phyloP scores from a whole-genome alignment of 2,888 invertebrate genomes.

The Drosophila differens region DNA sequence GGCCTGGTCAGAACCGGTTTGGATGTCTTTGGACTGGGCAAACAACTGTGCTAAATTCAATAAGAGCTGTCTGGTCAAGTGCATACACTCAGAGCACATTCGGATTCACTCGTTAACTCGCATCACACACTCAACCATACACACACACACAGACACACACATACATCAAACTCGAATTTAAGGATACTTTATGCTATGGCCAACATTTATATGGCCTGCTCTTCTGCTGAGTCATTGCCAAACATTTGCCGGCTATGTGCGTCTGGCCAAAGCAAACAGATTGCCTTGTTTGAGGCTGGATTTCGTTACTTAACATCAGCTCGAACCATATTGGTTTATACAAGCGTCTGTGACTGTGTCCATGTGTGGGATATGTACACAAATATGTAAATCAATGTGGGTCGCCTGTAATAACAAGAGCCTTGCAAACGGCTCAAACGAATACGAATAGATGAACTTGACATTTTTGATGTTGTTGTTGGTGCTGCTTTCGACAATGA shows the following conservation, averaged over 20 bases:
- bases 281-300: constrained; percentile 31
- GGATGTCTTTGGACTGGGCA: constrained; percentile 26
- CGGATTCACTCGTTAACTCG: constrained; percentile 12
- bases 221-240: constrained; percentile 64
- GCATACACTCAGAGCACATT: constrained; percentile 24
- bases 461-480: constrained; percentile 14
- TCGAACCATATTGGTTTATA: constrained; percentile 12
- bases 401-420: constrained; percentile 54
- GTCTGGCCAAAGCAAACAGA: constrained; percentile 68
- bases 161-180: constrained; percentile 65
- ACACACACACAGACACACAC: neutral
- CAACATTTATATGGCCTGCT: constrained; percentile 15
- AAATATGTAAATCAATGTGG: constrained; percentile 75
- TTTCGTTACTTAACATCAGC: constrained; percentile 37
- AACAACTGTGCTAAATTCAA: constrained; percentile 48
- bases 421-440: constrained; percentile 32
- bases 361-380: constrained; percentile 44
- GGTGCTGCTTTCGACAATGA: constrained; percentile 6
- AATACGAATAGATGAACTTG: constrained; percentile 42
- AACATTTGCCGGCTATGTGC: constrained; percentile 73
- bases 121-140: neutral
- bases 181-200: constrained; percentile 52
- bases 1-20: constrained; percentile 62
- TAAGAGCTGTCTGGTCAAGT: constrained; percentile 37
- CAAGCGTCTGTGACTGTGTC: constrained; percentile 1